Percentiles rank a stretch among this genome's conserved stretches.
Conservation (phyloP, 2,888 invertebrate species). For the Nemapogon koenigi region DNA sequence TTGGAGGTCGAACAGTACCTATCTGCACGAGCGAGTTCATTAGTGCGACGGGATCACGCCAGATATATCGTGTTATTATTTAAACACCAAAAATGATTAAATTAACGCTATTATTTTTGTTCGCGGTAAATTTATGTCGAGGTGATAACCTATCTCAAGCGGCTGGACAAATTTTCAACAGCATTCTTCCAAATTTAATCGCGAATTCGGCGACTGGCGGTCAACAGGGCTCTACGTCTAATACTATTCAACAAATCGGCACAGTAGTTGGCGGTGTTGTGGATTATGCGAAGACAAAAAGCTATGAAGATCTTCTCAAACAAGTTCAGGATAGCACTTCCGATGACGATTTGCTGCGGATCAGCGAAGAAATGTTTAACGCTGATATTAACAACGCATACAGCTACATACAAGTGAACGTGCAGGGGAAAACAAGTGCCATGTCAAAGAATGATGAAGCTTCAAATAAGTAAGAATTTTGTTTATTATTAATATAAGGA, state of each 20-base stretch:
- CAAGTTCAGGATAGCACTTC: conserved; percentile 61
- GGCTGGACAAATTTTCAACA: conserved; percentile 54
- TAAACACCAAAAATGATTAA: conserved; percentile 37
- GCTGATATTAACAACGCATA: conserved; percentile 80
- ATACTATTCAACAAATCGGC: conserved; percentile 48
- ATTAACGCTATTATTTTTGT: conserved; percentile 29
- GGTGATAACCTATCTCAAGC: conserved; percentile 47
- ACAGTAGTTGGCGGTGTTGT: conserved; percentile 56
- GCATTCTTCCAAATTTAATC: conserved; percentile 48
- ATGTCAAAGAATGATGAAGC: conserved; percentile 76
- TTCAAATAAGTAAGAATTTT: conserved; percentile 72
- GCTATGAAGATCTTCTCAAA: conserved; percentile 47
- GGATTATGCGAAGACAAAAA: conserved; percentile 55
- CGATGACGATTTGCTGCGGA: conserved; percentile 70
- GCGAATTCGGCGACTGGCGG: conserved; percentile 36
- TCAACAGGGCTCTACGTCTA: conserved; percentile 44
- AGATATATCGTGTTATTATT: conserved; percentile 34
- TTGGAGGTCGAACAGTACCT: conserved; percentile 48
- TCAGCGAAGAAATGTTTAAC: conserved; percentile 75
- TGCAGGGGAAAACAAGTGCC: conserved; percentile 77
- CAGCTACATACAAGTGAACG: conserved; percentile 71
- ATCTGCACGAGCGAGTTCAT: conserved; percentile 43
- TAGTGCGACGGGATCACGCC: conserved; percentile 49
- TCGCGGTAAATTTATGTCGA: conserved; percentile 32
- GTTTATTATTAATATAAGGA: no score